These are phyloP conservation scores for Augochlorella aurata DNA, from an alignment of 2,888 invertebrate species.

Conservation along the genomic window DNA sequence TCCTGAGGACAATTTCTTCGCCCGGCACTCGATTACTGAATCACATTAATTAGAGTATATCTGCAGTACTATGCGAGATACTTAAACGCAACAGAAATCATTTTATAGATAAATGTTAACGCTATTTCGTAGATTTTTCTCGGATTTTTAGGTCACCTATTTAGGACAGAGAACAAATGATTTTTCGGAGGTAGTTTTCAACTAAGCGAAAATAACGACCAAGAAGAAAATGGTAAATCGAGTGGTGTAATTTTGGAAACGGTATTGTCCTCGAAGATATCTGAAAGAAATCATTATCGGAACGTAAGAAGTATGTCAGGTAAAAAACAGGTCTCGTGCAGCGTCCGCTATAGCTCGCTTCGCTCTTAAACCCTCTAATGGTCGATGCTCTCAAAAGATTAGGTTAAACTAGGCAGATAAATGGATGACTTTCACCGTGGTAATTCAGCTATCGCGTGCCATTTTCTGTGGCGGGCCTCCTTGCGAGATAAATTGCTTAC, in stretches of 20 bases:
- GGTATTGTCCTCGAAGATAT: neutral
- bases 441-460: constrained; percentile 59
- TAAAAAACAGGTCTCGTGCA: neutral
- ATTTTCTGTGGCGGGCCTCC: constrained; percentile 9
- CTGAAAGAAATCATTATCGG: neutral
- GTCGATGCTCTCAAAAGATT: constrained; percentile 50
- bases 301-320: constrained; percentile 5
- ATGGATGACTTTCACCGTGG: constrained; percentile 54
- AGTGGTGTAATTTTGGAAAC: neutral
- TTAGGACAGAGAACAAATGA: neutral
- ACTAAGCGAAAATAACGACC: neutral
- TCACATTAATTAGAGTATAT: neutral
- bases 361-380: constrained; percentile 25
- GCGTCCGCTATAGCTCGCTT: constrained; percentile 3
- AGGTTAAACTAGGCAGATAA: constrained; percentile 38
- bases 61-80: neutral
- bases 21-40: neutral
- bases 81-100: neutral
- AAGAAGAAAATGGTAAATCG: neutral
- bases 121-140: neutral
- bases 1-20: neutral
- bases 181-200: neutral
- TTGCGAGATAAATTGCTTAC: constrained; percentile 4
- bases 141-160: neutral
- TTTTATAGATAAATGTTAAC: neutral